phyloP scores from a whole-genome alignment of 1,140 invertebrate genomes.

The Cotesia typhae region DNA sequence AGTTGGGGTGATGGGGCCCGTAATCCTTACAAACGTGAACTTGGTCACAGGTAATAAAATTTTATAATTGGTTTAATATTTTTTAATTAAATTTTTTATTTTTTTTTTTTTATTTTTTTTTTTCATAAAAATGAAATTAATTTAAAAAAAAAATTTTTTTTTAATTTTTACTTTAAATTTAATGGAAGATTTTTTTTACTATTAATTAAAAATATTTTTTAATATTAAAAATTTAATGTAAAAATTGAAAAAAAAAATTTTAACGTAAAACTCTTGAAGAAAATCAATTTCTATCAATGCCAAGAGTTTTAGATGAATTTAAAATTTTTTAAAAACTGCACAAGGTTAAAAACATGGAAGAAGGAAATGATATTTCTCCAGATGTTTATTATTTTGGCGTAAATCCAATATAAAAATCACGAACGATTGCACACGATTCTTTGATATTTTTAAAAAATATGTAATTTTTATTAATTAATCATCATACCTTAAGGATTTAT shows the following conservation, averaged over 20 bases:
- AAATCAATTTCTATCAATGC: background rate
- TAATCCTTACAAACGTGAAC: constrained; percentile 66
- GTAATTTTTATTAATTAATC: background rate
- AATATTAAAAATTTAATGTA: no score
- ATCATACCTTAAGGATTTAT: no score
- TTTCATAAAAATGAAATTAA: background rate
- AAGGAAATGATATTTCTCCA: background rate
- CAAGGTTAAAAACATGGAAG: background rate
- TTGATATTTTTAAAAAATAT: background rate
- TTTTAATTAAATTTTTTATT: no score
- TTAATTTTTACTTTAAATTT: no score
- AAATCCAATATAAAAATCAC: background rate
- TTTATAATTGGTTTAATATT: no score
- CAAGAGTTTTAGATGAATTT: background rate
- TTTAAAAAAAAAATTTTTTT: no score
- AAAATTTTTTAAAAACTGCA: background rate
- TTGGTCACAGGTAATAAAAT: constrained; percentile 69
- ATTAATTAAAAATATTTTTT: no score
- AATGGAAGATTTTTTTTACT: no score
- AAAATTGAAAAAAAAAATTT: background rate
- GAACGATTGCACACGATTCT: background rate
- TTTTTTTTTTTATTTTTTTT: no score
- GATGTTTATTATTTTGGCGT: background rate
- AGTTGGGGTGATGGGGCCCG: constrained; percentile 68
- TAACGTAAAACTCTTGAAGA: background rate